A percentile compares a stretch with the other conserved stretches of the same genome.
These are phyloP conservation scores for Chelmon rostratus DNA, from an alignment of 2,797 vertebrate species.

Conservation along the genomic window DNA sequence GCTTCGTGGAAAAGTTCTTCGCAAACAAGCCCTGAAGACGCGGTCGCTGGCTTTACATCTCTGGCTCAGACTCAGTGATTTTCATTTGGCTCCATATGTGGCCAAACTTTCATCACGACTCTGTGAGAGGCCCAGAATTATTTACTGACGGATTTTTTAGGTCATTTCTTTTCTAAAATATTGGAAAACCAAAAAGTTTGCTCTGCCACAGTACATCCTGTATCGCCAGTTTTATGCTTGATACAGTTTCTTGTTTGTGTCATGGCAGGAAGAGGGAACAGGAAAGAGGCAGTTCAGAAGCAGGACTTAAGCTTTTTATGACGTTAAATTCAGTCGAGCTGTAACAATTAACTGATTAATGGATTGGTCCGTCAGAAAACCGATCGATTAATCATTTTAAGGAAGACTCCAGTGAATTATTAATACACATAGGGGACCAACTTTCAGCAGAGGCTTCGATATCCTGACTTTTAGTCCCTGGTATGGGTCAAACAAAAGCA, in stretches of 20 bases:
- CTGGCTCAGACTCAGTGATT: slow-evolving; percentile 9
- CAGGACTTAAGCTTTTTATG: no score
- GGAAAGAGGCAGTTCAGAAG: no score
- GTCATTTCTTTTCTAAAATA: background rate
- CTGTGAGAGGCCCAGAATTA: background rate
- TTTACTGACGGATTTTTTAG: slow-evolving; percentile 2
- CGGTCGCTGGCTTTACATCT: background rate
- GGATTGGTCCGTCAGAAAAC: no score
- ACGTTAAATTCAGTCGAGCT: no score
- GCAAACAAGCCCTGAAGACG: slow-evolving; percentile 40
- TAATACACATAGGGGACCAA: no score
- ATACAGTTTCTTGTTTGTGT: slow-evolving; percentile 10
- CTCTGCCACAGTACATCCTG: background rate
- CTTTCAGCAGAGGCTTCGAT: no score
- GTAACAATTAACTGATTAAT: no score
- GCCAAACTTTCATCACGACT: slow-evolving; percentile 21
- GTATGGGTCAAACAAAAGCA: no score
- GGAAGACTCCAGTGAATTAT: no score
- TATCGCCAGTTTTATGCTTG: background rate
- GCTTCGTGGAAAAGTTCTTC: slow-evolving; percentile 16
- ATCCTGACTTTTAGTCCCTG: no score
- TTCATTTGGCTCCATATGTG: slow-evolving; percentile 1
- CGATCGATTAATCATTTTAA: no score
- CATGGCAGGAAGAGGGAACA: background rate
- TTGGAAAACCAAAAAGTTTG: background rate